Evolutionary conservation across 2,888 invertebrate species (phyloP), one percentile per base, ranked within the genome.

Genomic region (Melieria picta): DNA sequence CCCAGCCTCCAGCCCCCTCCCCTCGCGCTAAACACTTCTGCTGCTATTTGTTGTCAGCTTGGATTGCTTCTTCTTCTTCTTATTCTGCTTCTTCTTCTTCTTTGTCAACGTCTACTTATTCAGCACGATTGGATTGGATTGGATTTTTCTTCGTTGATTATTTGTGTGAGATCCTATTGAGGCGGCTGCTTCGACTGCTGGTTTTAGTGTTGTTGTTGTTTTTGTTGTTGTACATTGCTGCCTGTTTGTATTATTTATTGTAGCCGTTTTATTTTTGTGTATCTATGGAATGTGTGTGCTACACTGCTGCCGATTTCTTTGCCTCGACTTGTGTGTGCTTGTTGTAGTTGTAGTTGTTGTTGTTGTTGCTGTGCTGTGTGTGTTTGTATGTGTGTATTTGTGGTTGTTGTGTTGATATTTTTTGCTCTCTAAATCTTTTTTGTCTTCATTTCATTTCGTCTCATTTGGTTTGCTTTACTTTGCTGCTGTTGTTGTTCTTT

Each of bases 201-300:
- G 30, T 30, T 30, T 30, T 30, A 30, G 30, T 30, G 52, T 63
- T 75, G 62, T 69, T 73, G 63, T 71, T 73, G 72, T 71, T 69
- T 64, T 70, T 75, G 73, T 72, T 75, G 75, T 76, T 82, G 62
- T 68, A 47, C n/a, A 42, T 71, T 56, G 50, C 48, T 57, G 11
- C 52, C 65, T 13, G 30, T 57, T 68, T 57, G 30, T 68, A 58
- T 66, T 72, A 72, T 68, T 72, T 66, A 50, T 71, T 71, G 65
- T 71, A 61, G 65, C 52, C 50, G 71, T 47, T 66, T 55, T 68
- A 50, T 67, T 72, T 67, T 72, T 50, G 61, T 67, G 62, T 63
- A 72, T 72, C 67, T 67, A 56, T 63, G 63, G 69, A 69, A 69
- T 69, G 62, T 69, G 42, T 46, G 30, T 30, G 46, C 58, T 46